A percentile compares a stretch with the other conserved stretches of the same genome.
Conservation (phyloP, 2,888 invertebrate species). For the Mylabris sibirica region DNA sequence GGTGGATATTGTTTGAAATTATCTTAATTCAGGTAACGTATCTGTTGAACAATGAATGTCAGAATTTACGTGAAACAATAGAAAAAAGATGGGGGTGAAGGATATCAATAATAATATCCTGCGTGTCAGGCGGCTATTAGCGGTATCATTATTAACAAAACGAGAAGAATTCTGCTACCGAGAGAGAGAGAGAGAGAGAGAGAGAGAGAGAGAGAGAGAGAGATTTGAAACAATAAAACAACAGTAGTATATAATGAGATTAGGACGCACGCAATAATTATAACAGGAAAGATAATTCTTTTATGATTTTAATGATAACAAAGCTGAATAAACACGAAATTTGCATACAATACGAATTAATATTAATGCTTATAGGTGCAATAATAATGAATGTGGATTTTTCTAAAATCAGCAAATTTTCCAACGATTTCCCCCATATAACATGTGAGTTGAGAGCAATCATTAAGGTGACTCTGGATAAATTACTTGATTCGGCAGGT, state of each 20-base stretch:
- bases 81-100: conserved; percentile 8
- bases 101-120: conserved; percentile 47
- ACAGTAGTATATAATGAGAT: conserved; percentile 23
- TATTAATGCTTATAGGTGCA: conserved; percentile 17
- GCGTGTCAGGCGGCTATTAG: conserved; percentile 49
- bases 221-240: conserved; percentile 44
- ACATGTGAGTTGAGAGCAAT: too few relatives aligned
- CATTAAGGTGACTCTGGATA: too few relatives aligned
- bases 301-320: conserved; percentile 33
- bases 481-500: too few relatives aligned
- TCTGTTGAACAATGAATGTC: neutral
- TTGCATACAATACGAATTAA: neutral
- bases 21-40: conserved; percentile 10
- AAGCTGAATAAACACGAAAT: conserved; percentile 26
- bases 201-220: too few relatives aligned
- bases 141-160: conserved; percentile 43
- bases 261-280: conserved; percentile 46
- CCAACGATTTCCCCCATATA: neutral
- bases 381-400: neutral
- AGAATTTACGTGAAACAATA: neutral
- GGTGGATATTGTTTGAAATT: conserved; percentile 18
- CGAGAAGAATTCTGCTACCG: conserved; percentile 44
- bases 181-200: too few relatives aligned
- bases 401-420: neutral
- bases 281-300: conserved; percentile 42